phyloP scores from a whole-genome alignment of 2,797 vertebrate genomes.

The Tauraco hartlaubi region DNA sequence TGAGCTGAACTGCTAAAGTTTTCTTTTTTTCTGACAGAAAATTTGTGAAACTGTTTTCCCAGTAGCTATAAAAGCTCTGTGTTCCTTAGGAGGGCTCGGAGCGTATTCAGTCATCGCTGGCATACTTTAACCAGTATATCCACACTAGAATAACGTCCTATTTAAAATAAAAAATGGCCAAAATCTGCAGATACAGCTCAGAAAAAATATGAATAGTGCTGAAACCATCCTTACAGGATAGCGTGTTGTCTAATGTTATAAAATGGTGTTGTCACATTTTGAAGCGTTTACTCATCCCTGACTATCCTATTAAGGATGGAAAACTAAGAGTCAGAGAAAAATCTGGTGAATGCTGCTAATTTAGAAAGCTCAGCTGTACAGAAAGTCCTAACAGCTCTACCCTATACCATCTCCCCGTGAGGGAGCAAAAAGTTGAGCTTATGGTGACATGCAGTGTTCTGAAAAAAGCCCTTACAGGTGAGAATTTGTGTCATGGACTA shows the following conservation, averaged over 20 bases:
- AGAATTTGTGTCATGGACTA: neutral
- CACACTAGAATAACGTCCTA: neutral
- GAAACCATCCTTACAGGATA: accelerated
- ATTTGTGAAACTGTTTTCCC: neutral
- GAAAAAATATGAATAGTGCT: neutral
- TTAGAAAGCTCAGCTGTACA: neutral
- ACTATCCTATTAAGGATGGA: neutral
- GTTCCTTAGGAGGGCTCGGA: neutral
- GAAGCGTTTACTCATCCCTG: neutral
- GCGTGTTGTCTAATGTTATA: neutral
- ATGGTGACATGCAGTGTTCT: neutral
- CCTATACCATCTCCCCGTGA: neutral
- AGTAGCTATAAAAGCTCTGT: neutral
- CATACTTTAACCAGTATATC: neutral
- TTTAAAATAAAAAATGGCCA: neutral
- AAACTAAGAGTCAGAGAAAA: neutral
- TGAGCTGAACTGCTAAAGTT: neutral
- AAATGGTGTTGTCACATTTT: neutral
- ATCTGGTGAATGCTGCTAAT: neutral
- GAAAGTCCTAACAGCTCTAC: neutral
- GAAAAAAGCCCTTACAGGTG: neutral
- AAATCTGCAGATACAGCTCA: neutral
- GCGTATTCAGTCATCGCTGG: neutral
- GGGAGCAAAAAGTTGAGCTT: neutral
- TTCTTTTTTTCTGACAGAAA: neutral